Base-by-base conservation (phyloP, 2,888 invertebrate genomes). In the Drosophila borealis region DNA sequence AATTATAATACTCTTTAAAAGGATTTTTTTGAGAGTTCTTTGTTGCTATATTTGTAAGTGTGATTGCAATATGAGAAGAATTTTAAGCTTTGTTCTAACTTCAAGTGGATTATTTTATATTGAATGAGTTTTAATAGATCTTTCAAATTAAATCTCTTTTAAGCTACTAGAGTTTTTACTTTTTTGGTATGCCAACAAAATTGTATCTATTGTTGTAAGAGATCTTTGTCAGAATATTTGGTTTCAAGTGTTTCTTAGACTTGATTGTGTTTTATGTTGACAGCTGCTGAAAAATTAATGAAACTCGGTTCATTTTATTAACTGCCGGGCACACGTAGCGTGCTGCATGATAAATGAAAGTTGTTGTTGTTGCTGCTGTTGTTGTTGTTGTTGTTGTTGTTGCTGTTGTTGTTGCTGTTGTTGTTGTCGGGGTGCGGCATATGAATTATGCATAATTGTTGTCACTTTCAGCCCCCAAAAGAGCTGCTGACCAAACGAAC, bases 401-500 rank as follows among this genome's bases (percentile, higher is more conserved):
- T 66, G 56, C 25, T 56, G 53, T 46, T 79, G 67, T 60, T 59
- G 53, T 54, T 70, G 48, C 25, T 63, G 34, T 33, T 50, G 51
- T 21, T 55, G 63, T 56, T 61, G 39, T 10, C 69, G 39, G 60
- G 53, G 61, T 64, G 65, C 67, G 89, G 69, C 84, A 73, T 53
- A 57, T 70, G 79, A 88, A 85, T 81, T 82, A 85, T 88, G 85
- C 85, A 82, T 80, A 85, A 81, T 88, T 82, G 83, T 70, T 82
- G 85, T 73, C 81, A 78, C 79, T 68, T 70, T 62, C 77, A 64
- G 63, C 44, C 6, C 62, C 19, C 51, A 42, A 48, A 34, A 11
- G 34, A 60, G 49, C 46, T 63, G 63, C 53, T 55, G 60, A 59
- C 45, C 49, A 45, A 69, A 42, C 42, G 44, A 53, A 50, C 39